These are phyloP conservation scores for Nasonovia ribisnigri DNA, from an alignment of 2,888 invertebrate genomes.

Conservation along the genomic window DNA sequence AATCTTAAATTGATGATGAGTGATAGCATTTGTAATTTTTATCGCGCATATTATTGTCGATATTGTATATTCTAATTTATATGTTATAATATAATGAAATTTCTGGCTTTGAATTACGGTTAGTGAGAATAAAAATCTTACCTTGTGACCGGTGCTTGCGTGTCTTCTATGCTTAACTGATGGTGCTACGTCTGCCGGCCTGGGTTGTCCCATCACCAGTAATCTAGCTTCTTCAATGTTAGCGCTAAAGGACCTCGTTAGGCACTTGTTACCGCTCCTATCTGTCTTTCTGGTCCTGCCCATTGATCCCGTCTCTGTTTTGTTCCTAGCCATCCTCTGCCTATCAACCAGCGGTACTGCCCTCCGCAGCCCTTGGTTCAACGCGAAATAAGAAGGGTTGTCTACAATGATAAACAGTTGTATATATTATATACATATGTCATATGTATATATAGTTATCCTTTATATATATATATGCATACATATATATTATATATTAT, in stretches of 20 bases:
- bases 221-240: constrained; percentile 77
- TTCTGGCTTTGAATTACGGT: neutral
- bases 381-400: constrained; percentile 83
- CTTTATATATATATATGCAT: neutral
- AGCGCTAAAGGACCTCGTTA: constrained; percentile 78
- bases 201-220: constrained; percentile 78
- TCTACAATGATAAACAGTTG: constrained; percentile 70
- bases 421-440: neutral
- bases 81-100: neutral
- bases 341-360: constrained; percentile 69
- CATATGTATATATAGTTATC: constrained; percentile 43
- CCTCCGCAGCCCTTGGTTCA: constrained; percentile 71
- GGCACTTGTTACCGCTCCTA: constrained; percentile 70
- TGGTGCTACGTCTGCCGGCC: constrained; percentile 79
- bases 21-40: no score
- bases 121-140: constrained; percentile 28
- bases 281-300: constrained; percentile 67
- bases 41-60: no score
- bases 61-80: neutral
- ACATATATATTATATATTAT: no score
- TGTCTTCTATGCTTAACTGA: constrained; percentile 70
- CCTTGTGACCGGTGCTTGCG: constrained; percentile 66
- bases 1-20: neutral
- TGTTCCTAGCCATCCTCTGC: constrained; percentile 69
- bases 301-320: constrained; percentile 68